Percentiles rank a stretch among this genome's conserved stretches.
These are phyloP conservation scores for Melieria omissa DNA, from an alignment of 2,888 invertebrate species.

Conservation along the genomic window DNA sequence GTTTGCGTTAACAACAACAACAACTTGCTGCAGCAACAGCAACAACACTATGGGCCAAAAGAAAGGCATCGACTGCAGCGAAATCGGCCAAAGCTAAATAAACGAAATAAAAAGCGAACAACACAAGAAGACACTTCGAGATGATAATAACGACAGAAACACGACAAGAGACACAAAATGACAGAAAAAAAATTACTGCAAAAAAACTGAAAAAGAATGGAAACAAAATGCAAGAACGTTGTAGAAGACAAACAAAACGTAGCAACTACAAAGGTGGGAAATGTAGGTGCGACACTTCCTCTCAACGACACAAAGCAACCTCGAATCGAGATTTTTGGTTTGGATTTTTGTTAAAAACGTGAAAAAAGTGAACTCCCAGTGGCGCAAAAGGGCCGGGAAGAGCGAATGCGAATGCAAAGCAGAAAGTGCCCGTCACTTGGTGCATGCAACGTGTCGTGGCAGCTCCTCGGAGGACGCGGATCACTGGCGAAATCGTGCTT, in stretches of 20 bases:
- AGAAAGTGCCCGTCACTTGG: no score
- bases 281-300: slow-evolving; percentile 44
- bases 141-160: not conserved
- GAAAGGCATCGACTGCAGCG: not conserved
- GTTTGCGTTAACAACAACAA: not conserved
- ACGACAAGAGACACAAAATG: not conserved
- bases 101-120: not conserved
- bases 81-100: not conserved
- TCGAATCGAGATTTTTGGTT: no score
- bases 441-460: no score
- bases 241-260: not conserved
- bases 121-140: slow-evolving; percentile 6
- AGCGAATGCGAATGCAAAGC: no score
- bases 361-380: no score
- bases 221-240: not conserved
- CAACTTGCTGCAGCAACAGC: not conserved
- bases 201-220: not conserved
- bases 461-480: no score
- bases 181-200: not conserved
- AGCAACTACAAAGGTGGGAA: slow-evolving; percentile 10
- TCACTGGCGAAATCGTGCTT: not conserved
- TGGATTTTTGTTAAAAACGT: no score
- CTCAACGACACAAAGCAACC: slow-evolving; percentile 2
- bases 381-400: no score
- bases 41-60: not conserved